Percentiles rank a stretch among this genome's conserved stretches.
These are phyloP conservation scores for Achlya flavicornis DNA, from an alignment of 2,888 invertebrate genomes.

Conservation along the genomic window DNA sequence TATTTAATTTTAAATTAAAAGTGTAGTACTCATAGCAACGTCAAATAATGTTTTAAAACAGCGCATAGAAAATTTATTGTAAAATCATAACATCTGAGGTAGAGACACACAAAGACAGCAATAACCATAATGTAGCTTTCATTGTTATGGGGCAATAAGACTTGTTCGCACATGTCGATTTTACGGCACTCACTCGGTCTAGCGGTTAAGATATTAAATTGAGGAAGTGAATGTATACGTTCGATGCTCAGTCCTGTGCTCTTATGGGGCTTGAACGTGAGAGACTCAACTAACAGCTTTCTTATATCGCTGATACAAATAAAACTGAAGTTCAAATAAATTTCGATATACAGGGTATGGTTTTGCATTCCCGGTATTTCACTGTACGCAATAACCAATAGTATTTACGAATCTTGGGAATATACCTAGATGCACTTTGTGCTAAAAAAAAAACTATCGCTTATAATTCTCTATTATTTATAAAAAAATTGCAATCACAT, in stretches of 20 bases:
- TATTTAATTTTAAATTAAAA: no score
- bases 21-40: background rate
- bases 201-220: conserved; percentile 28
- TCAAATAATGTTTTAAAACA: background rate
- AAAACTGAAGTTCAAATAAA: background rate
- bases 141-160: conserved; percentile 7
- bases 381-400: no score
- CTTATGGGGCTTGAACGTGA: conserved; percentile 15
- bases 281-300: background rate
- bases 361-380: no score
- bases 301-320: background rate
- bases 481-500: no score
- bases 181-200: conserved; percentile 4
- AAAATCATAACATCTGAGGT: conserved; percentile 7
- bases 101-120: conserved; percentile 7
- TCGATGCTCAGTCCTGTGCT: conserved; percentile 22
- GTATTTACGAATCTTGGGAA: no score
- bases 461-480: no score
- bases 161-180: conserved; percentile 9
- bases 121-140: conserved; percentile 6
- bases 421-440: no score
- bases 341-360: no score
- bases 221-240: conserved; percentile 28
- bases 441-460: no score
- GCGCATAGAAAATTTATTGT: background rate